phyloP scores from a whole-genome alignment of 2,888 invertebrate species.

The Idaea biselata region DNA sequence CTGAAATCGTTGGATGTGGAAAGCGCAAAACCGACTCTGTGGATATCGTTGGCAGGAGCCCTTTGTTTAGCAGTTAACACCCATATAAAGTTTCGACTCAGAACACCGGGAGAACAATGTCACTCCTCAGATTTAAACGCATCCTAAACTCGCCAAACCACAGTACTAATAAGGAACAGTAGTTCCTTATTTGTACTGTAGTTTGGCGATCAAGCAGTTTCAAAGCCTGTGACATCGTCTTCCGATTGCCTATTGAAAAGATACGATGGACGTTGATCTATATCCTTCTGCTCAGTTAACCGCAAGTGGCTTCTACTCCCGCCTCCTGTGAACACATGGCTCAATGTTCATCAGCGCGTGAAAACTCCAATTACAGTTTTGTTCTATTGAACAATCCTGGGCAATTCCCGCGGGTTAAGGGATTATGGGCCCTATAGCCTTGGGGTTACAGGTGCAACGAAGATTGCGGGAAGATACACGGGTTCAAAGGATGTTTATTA shows the following conservation, averaged over 20 bases:
- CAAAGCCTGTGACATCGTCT: background rate
- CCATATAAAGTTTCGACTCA: too few relatives aligned
- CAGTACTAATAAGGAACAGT: too few relatives aligned
- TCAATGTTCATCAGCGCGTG: constrained; percentile 40
- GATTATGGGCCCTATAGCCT: background rate
- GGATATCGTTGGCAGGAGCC: too few relatives aligned
- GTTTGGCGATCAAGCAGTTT: too few relatives aligned
- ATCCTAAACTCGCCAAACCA: too few relatives aligned
- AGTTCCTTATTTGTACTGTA: too few relatives aligned
- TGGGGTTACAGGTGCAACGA: background rate
- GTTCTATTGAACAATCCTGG: constrained; percentile 29
- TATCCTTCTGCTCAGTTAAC: background rate
- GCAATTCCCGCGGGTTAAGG: background rate
- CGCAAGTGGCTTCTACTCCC: constrained; percentile 10
- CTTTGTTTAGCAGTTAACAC: too few relatives aligned
- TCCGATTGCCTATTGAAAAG: background rate
- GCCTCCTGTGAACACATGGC: constrained; percentile 29
- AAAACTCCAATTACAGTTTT: constrained; percentile 51
- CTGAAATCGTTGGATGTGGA: too few relatives aligned
- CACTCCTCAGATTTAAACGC: too few relatives aligned
- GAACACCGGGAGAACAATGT: too few relatives aligned
- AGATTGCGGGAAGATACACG: background rate
- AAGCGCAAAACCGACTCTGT: too few relatives aligned
- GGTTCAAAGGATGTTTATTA: background rate
- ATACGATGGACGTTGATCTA: background rate